A percentile compares a stretch with the other conserved stretches of the same genome.
Evolutionary conservation across 2,888 invertebrate genomes (phyloP).

Genomic region (Tolmerus cingulatus): DNA sequence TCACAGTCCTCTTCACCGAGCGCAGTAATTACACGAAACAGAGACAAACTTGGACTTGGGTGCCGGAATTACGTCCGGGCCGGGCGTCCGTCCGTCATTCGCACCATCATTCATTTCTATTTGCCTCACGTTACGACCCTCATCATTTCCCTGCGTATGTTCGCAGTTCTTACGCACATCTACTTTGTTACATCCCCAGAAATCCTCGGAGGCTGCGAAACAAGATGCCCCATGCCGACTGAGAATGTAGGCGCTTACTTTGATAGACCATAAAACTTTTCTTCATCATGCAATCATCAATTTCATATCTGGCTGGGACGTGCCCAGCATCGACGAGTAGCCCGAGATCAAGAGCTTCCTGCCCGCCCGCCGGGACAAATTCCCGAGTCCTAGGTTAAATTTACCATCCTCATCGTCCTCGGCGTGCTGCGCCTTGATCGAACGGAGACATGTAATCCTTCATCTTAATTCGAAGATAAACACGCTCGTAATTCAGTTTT

Average conservation of each 20-base stretch:
- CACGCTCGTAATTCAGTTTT: conserved; percentile 7
- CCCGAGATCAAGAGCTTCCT: not conserved
- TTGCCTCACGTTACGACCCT: conserved; percentile 20
- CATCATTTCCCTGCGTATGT: not conserved
- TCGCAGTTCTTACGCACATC: not conserved
- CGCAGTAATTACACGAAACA: not conserved
- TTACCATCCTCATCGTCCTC: not conserved
- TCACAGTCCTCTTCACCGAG: not conserved
- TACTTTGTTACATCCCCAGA: not conserved
- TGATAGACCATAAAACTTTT: conserved; percentile 27
- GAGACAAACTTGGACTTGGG: not conserved
- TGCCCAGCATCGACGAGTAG: not conserved
- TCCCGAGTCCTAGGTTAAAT: not conserved
- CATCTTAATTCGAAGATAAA: conserved; percentile 21
- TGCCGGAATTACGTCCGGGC: not conserved
- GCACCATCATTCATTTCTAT: conserved; percentile 26
- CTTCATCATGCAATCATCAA: conserved; percentile 30
- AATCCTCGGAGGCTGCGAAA: not conserved
- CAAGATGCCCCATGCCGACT: not conserved
- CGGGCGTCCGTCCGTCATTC: not conserved
- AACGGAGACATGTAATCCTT: not conserved
- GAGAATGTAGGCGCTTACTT: conserved; percentile 25
- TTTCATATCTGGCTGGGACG: conserved; percentile 19
- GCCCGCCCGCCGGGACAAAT: not conserved
- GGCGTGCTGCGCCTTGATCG: not conserved